Base-by-base conservation (phyloP, 2,797 vertebrate genomes). In the Ambastaia sidthimunki region DNA sequence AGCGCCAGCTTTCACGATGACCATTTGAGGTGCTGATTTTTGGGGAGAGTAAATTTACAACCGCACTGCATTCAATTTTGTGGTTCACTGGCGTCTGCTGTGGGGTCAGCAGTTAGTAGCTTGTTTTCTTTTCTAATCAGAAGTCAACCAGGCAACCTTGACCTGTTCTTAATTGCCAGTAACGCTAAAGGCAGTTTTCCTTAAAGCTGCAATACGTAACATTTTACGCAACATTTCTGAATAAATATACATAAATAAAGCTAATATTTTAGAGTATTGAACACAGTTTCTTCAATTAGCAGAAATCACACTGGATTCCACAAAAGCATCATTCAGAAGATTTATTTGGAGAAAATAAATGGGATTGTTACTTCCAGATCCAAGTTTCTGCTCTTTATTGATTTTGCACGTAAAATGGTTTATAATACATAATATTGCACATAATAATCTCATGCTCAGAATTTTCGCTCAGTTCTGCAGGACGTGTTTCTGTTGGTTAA, bases 1-100 rank as follows among this genome's bases (percentile, higher is more conserved):
- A 78, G 74, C 31, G 52, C 73, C 31, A 71, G 23, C 69, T 69
- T 74, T 75, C 28, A 76, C 69, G 71, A 77, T 78, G 67, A 62
- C 47, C 60, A 74, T 48, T 85, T 47, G 71, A 83, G 83, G 80
- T 84, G 80, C 72, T 78, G 84, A 85, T 82, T 86, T 87, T 83
- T 60, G 77, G 66, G 23, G 72, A 68, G 44, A 78, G 41, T 50
- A 66, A 80, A 86, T 86, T 81, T 83, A 85, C 68, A 81, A 72
- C 78, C 74, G 44, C 52, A 69, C 72, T 68, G 78, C 69, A 83
- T 79, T 80, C 52, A 79, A 87, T 86, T 85, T 86, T 80, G 83
- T 57, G 86, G 83, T 83, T 87, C 83, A 83, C 44, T 72, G 76
- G 80, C 74, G 80, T 84, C 75, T 76, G 73, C 76, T 71, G 16